Percentiles rank a stretch among this genome's conserved stretches.
Evolutionary conservation across 92 coral and sea anemone species (phyloP).

Genomic region (Ricordea florida): DNA sequence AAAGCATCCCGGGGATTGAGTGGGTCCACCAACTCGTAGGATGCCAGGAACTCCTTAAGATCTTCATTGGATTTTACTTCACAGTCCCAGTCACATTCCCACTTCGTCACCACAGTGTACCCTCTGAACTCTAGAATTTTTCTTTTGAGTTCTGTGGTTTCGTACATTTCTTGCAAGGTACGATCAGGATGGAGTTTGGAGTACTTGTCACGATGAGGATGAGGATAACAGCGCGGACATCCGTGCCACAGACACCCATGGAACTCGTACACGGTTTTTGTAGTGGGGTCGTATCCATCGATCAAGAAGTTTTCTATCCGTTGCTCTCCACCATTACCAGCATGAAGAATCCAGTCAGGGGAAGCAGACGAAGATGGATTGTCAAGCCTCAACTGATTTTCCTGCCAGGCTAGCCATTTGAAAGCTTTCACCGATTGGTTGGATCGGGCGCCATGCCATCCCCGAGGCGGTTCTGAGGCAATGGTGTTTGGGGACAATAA

Average conservation of each 20-base stretch:
- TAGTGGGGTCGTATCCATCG: conserved; percentile 6
- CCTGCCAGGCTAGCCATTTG: not conserved
- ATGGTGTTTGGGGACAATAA: not conserved
- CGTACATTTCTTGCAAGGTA: not conserved
- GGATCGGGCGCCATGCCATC: not conserved
- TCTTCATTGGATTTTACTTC: not conserved
- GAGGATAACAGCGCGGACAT: too few species aligned
- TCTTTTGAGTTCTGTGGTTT: not conserved
- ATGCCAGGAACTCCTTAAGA: not conserved
- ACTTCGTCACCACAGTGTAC: not conserved
- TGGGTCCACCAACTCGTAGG: not conserved
- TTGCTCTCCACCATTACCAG: not conserved
- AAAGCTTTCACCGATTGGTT: not conserved
- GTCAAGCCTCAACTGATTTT: not conserved
- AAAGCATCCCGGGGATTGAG: not conserved
- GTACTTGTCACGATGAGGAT: too few species aligned
- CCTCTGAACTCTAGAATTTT: not conserved
- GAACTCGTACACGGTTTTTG: conserved; percentile 8
- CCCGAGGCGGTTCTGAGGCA: not conserved
- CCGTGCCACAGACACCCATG: conserved; percentile 31
- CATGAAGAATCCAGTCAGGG: not conserved
- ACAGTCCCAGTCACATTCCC: not conserved
- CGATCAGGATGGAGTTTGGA: not conserved
- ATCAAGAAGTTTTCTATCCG: not conserved
- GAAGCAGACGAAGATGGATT: not conserved